Evolutionary conservation across 2,797 vertebrate genomes (phyloP), one percentile per base, ranked within the genome.

Genomic region (Benthosema pterotum): DNA sequence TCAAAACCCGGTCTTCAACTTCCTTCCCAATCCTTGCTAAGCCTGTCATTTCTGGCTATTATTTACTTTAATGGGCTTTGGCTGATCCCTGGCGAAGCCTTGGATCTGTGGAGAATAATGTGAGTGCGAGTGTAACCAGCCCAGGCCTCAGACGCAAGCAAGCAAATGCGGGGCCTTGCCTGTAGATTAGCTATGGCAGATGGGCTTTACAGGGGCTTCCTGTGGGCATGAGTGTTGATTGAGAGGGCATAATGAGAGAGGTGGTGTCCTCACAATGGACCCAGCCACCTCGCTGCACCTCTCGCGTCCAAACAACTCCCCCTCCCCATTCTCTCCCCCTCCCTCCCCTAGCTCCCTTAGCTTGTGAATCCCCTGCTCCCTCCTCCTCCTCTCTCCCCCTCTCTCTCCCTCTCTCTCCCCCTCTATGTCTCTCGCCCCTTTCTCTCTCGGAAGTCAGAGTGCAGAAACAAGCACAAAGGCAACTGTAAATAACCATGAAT

Each of bases 41-140:
- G 97, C 97, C 96, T 98, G 97, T 99, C 96, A 98, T 99, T 98
- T 98, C 96, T 97, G 95, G 92, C 97, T 97, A 98, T 99, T 99
- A 99, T 99, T 99, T 97, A 98, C 95, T 98, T 98, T 98, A 98
- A 98, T 99, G 95, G 97, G 96, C 96, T 98, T 98, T 98, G 95
- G 96, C 96, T 98, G 97, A 98, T 98, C 97, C 95, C 95, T 96
- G 95, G 96, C 92, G 94, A 96, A 96, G 96, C 96, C 96, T 95
- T 95, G 94, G 95, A 97, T 95, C 93, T 94, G n/a, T n/a, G n/a
- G 95, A 96, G 96, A 98, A 99, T 98, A 99, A 99, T 98, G 94
- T 95, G n/a, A n/a, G 95, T 92, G 95, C 93, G 94, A 97, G 95
- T 95, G 95, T 94, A 95, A 95, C 89, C 84, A 94, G 95, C 94